Evolutionary conservation across 1,140 invertebrate genomes (phyloP), one percentile per base, ranked within the genome.

Genomic region (Armadillidium nasatum): DNA sequence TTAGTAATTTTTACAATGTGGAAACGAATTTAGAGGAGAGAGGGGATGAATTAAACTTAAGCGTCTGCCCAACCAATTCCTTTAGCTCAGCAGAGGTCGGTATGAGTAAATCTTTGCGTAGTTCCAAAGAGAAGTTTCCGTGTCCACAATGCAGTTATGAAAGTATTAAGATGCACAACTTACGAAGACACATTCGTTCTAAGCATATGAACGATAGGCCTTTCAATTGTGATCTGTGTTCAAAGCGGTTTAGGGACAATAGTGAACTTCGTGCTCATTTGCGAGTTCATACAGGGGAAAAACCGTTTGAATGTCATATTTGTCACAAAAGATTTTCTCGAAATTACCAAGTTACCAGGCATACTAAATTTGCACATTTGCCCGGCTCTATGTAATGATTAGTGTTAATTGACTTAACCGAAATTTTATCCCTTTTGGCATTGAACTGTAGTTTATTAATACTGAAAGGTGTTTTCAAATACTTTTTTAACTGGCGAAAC

Each of bases 121-220:
- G 68, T 78, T 72, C 73, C 77, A 67, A 21, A 78, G 44, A 19
- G 54, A 46, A 54, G 68, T 73, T 21, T 75, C 77, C 69, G 71
- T 78, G 33, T 33, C 33, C 33, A 33, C 33, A 33, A 3, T 33
- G 33, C 33, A 33, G 33, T 33, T 33, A 33, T 6, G 33, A 33
- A 33, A 33, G 33, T 71, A 71, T 73, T 15, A 74, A 54, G 21
- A 67, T 68, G 11, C 74, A 73, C 66, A 78, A 75, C 72, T 75
- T 75, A 60, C 77, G 73, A 44, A 73, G 77, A 54, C 77, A 78
- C 23, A 72, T 78, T 54, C 77, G 77, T 44, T 70, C 74, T 33
- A 33, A 33, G 22, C 77, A 78, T 70, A 74, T 70, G 45, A 73
- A 73, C 54, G 77, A 78, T 43, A 72, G 77, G 43, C 77, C 77